phyloP scores from a whole-genome alignment of 2,797 vertebrate genomes.

The Carcharodon carcharias region DNA sequence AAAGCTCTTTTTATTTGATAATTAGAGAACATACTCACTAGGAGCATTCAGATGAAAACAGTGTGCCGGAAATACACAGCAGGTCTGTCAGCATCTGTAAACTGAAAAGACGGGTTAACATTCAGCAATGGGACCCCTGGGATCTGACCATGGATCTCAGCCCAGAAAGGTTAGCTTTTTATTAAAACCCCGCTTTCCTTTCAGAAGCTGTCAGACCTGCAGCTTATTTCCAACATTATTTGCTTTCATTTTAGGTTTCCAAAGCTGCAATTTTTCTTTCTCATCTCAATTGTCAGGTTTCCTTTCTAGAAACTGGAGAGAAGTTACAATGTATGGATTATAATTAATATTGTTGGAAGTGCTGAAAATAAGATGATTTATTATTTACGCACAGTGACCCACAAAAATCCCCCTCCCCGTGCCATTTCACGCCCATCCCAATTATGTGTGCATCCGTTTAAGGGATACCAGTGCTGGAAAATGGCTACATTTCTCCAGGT shows the following conservation, averaged over 20 bases:
- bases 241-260: not conserved
- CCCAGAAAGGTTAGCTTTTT: not conserved
- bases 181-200: not conserved
- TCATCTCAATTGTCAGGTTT: not conserved
- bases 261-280: not conserved
- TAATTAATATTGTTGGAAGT: not conserved
- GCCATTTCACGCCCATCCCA: not conserved
- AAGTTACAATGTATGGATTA: not conserved
- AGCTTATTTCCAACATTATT: not conserved
- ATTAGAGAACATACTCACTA: not conserved
- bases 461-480: not conserved
- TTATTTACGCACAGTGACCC: not conserved
- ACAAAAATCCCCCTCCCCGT: not conserved
- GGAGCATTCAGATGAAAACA: not conserved
- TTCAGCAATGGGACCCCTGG: slow-evolving; percentile 8
- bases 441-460: not conserved
- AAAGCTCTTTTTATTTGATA: not conserved
- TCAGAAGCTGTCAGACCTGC: not conserved
- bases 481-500: not conserved
- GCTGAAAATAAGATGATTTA: not conserved
- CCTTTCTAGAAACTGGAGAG: not conserved
- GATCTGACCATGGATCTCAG: not conserved
- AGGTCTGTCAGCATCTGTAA: not conserved
- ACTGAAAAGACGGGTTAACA: not conserved
- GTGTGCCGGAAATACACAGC: not conserved